Percentiles rank a stretch among this genome's conserved stretches.
phyloP scores from a whole-genome alignment of 1,140 invertebrate species.

The Battus philenor region DNA sequence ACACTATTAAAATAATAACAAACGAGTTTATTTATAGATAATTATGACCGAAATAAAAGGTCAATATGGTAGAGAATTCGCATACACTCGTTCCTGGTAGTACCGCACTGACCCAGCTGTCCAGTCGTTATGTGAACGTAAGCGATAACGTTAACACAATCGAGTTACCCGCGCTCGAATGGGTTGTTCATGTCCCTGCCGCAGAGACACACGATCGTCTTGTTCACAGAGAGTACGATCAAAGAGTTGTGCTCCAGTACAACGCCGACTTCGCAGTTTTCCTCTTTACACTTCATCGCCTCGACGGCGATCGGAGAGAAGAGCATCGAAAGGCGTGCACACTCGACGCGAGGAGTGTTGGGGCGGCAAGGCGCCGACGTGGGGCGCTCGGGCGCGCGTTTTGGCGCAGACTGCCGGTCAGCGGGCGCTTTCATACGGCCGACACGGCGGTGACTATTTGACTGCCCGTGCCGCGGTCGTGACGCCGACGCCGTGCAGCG shows the following conservation, averaged over 20 bases:
- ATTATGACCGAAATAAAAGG: no score
- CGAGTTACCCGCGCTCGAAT: constrained; percentile 70
- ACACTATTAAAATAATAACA: constrained; percentile 39
- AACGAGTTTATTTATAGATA: constrained; percentile 44
- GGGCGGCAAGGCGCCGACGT: constrained; percentile 33
- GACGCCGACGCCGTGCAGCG: constrained; percentile 58
- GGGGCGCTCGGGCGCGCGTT: constrained; percentile 41
- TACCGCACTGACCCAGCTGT: neutral
- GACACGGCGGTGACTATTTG: constrained; percentile 58
- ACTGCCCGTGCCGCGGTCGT: constrained; percentile 48
- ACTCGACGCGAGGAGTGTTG: constrained; percentile 42
- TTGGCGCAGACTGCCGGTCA: constrained; percentile 60
- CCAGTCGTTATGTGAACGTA: neutral
- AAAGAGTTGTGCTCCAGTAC: constrained; percentile 71
- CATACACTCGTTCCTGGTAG: no score
- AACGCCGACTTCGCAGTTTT: constrained; percentile 74
- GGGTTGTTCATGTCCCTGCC: constrained; percentile 64
- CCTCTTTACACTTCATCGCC: constrained; percentile 76
- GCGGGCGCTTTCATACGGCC: constrained; percentile 50
- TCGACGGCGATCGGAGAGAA: constrained; percentile 65
- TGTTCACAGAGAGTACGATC: constrained; percentile 70
- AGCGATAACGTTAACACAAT: constrained; percentile 13
- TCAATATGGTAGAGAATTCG: constrained; percentile 9
- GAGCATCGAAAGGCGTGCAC: constrained; percentile 68
- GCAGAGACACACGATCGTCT: constrained; percentile 73